A percentile compares a stretch with the other conserved stretches of the same genome.
Evolutionary conservation across 2,888 invertebrate species (phyloP).

Genomic region (Tiliacea citrago): DNA sequence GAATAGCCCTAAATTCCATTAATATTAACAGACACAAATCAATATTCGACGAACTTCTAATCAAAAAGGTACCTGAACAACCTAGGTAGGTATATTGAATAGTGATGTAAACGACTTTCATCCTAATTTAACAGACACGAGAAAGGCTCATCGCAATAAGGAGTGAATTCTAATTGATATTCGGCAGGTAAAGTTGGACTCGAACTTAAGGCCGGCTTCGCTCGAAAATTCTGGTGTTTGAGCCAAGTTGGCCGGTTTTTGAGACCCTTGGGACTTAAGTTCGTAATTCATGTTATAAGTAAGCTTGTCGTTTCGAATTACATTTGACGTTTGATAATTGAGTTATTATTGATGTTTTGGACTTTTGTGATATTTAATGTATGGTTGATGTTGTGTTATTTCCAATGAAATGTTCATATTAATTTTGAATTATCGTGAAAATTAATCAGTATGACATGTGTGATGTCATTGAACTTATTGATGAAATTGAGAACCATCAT

Average conservation of each 20-base stretch:
- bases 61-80: constrained; percentile 59
- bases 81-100: constrained; percentile 56
- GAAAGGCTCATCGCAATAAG: constrained; percentile 44
- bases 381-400: background rate
- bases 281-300: constrained; percentile 53
- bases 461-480: background rate
- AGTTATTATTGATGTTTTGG: constrained; percentile 53
- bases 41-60: constrained; percentile 50
- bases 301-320: constrained; percentile 54
- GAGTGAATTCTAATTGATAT: constrained; percentile 62
- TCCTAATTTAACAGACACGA: constrained; percentile 48
- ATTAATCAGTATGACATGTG: background rate
- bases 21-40: constrained; percentile 58
- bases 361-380: constrained; percentile 7
- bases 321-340: constrained; percentile 61
- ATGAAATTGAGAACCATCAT: background rate
- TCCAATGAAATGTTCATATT: constrained; percentile 5
- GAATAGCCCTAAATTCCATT: constrained; percentile 48
- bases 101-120: constrained; percentile 57
- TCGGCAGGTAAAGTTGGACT: constrained; percentile 63
- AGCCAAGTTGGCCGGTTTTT: constrained; percentile 57
- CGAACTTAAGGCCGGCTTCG: constrained; percentile 22
- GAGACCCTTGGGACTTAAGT: constrained; percentile 57
- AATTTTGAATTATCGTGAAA: background rate
- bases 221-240: constrained; percentile 42